Base-by-base conservation (phyloP, 2,797 vertebrate species). In the Dromococcyx pavoninus region DNA sequence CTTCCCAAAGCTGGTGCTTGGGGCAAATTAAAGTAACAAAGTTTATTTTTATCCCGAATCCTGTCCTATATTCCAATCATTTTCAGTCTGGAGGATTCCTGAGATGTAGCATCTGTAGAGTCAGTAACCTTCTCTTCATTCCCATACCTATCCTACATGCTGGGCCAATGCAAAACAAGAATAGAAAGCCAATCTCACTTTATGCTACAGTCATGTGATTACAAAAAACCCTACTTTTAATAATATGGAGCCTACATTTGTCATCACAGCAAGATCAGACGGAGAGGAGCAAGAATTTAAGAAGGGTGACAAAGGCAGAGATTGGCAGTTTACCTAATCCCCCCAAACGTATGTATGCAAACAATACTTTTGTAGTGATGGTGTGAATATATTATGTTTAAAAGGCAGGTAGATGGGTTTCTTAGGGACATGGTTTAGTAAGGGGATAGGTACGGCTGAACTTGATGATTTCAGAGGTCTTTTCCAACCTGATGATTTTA, bases 311-410 rank as follows among this genome's bases (percentile, higher is more conserved):
- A 44, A 50, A 54, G 53, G 44, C 1, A 75, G 25, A 43, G 60
- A 56, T 3, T 0, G 0, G 62, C 6, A 77, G 5, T 2, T 83
- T 44, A 74, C 7, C 13, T 75, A 61, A 76, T 61, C 3, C 10
- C 10, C 90, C 10, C 25, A 22, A 5, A 46, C 7, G 11, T 51
- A 5, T 48, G 27, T n/a, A 32, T 50, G 69, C 44, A 69, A 61
- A 33, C 46, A 61, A n/a, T 24, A 69, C 8, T 72, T 77, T 69
- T 64, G 27, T 17, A 41, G 16, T 54, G 13, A 15, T 4, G 0
- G 11, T 43, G 62, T 33, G 17, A 69, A 81, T 86, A 39, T 44
- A 43, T 43, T 67, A 53, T 74, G n/a, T n/a, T n/a, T n/a, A n/a
- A n/a, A n/a, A n/a, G n/a, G n/a, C n/a, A n/a, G n/a, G n/a, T n/a